Evolutionary conservation across 2,113 vertebrate genomes (phyloP).

Genomic region (Colossoma macropomum): DNA sequence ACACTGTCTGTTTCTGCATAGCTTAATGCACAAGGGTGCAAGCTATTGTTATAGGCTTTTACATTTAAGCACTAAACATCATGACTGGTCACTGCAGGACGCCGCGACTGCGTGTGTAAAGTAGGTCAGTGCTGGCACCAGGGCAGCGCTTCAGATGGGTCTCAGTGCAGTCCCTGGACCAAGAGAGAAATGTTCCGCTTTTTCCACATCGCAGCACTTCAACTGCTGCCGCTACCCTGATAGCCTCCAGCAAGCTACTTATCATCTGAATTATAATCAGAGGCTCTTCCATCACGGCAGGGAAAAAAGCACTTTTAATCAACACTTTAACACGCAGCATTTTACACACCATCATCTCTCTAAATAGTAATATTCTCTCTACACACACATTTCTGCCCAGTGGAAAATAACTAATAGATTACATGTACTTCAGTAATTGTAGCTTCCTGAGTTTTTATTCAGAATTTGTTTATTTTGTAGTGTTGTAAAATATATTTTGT

Average conservation of each 20-base stretch:
- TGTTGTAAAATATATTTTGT: neutral
- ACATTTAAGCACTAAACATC: constrained; percentile 51
- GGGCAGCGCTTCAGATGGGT: constrained; percentile 63
- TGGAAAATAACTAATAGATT: neutral
- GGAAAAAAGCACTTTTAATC: constrained; percentile 35
- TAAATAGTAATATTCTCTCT: neutral
- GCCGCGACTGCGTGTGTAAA: constrained; percentile 60
- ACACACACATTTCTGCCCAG: neutral
- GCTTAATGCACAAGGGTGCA: constrained; percentile 50
- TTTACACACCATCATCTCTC: neutral
- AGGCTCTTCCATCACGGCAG: constrained; percentile 11
- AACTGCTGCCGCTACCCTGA: neutral
- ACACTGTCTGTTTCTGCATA: constrained; percentile 46
- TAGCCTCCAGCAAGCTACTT: constrained; percentile 42
- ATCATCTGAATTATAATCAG: constrained; percentile 43
- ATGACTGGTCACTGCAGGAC: constrained; percentile 60
- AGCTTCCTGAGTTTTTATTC: neutral
- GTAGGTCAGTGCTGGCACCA: constrained; percentile 70
- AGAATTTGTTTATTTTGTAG: neutral
- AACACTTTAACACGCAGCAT: constrained; percentile 21
- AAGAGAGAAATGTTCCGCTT: constrained; percentile 16
- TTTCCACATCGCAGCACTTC: constrained; percentile 23
- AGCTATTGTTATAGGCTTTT: constrained; percentile 43
- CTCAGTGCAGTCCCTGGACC: neutral
- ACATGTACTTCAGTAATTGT: neutral